Evolutionary conservation across 2,113 vertebrate species (phyloP).

Genomic region (Cyprinodon brontotheroides): DNA sequence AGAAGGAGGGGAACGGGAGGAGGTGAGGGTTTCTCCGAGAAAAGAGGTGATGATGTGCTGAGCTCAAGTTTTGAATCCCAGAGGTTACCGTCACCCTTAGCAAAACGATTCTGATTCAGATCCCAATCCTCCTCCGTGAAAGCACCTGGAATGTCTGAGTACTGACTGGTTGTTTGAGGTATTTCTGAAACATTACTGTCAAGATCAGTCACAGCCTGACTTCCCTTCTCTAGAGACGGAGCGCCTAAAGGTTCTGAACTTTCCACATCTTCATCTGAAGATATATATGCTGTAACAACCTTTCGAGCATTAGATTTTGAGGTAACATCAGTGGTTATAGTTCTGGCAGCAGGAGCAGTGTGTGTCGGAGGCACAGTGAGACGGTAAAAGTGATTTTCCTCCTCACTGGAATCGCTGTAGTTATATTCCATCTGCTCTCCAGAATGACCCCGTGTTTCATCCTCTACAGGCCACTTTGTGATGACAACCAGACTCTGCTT

Average conservation of each 20-base stretch:
- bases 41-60: slow-evolving; percentile 34
- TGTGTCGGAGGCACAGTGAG: slow-evolving; percentile 20
- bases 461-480: slow-evolving; percentile 19
- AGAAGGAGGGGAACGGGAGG: slow-evolving; percentile 7
- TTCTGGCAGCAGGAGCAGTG: background rate
- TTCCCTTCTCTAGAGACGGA: slow-evolving; percentile 1
- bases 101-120: slow-evolving; percentile 6
- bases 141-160: slow-evolving; percentile 10
- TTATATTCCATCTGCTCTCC: slow-evolving; percentile 21
- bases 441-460: slow-evolving; percentile 20
- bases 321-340: background rate
- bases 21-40: slow-evolving; percentile 31
- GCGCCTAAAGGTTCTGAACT: slow-evolving; percentile 8
- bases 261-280: slow-evolving; percentile 21
- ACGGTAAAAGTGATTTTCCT: slow-evolving; percentile 34
- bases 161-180: slow-evolving; percentile 24
- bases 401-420: slow-evolving; percentile 14
- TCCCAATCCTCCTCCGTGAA: slow-evolving; percentile 9
- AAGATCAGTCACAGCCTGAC: slow-evolving; percentile 36
- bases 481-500: slow-evolving; percentile 19
- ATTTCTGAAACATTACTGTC: slow-evolving; percentile 26
- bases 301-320: slow-evolving; percentile 3
- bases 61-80: slow-evolving; percentile 30
- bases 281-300: slow-evolving; percentile 4
- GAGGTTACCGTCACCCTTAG: slow-evolving; percentile 14